These are phyloP conservation scores for Mimas tiliae DNA, from an alignment of 2,888 invertebrate genomes.

Conservation along the genomic window DNA sequence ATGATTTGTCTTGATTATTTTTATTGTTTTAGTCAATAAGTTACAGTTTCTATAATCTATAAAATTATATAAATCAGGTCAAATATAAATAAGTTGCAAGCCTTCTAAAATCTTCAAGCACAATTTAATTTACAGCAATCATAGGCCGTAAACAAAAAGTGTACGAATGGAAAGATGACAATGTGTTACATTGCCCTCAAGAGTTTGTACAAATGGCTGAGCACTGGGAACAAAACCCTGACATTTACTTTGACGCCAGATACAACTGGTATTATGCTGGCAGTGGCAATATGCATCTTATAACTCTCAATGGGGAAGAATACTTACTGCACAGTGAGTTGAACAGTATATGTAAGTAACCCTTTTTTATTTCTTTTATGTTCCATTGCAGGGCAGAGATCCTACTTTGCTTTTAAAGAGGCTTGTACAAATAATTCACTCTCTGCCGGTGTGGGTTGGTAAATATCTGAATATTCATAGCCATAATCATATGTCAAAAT, in stretches of 20 bases:
- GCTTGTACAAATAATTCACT: too few species aligned
- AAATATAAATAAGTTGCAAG: too few species aligned
- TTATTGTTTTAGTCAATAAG: too few species aligned
- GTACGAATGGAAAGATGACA: constrained; percentile 59
- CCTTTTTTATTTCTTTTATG: neutral
- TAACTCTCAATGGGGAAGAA: constrained; percentile 56
- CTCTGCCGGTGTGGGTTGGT: too few species aligned
- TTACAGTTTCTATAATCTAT: too few species aligned
- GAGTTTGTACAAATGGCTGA: constrained; percentile 64
- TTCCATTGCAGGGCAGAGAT: neutral
- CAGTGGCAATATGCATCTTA: constrained; percentile 66
- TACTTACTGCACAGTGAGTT: constrained; percentile 70
- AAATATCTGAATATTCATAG: too few species aligned
- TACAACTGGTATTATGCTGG: constrained; percentile 81
- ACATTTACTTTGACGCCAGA: constrained; percentile 62
- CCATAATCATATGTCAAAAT: too few species aligned
- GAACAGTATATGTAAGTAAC: constrained; percentile 67
- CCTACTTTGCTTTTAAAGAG: too few species aligned
- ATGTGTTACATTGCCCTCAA: constrained; percentile 67
- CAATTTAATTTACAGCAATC: constrained; percentile 10
- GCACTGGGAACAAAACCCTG: constrained; percentile 67
- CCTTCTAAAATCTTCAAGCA: too few species aligned
- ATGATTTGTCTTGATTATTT: too few species aligned
- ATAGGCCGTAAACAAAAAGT: constrained; percentile 29
- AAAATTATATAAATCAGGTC: too few species aligned